Base-by-base conservation (phyloP, 1,140 invertebrate species). In the Sinella curviseta region DNA sequence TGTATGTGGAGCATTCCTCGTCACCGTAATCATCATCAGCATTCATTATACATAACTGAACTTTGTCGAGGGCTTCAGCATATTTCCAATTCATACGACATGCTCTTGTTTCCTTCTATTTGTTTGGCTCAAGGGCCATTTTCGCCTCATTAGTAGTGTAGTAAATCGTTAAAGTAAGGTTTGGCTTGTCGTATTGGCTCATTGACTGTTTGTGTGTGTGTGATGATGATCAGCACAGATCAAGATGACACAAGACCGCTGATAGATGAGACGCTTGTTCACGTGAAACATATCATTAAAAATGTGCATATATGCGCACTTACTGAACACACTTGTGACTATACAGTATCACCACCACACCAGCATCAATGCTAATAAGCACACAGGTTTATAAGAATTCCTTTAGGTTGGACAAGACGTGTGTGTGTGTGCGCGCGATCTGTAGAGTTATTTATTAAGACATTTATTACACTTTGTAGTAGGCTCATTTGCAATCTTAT, bases 361-460 rank as follows among this genome's bases (percentile, higher is more conserved):
- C n/a, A n/a, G n/a, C n/a, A n/a, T n/a, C n/a, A n/a, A n/a, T n/a
- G n/a, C n/a, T n/a, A n/a, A n/a, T n/a, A n/a, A n/a, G n/a, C n/a
- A n/a, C n/a, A n/a, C n/a, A n/a, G n/a, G n/a, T n/a, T n/a, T n/a
- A 48, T 48, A 48, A 48, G 4, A 48, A 17, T 8, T 24, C 8
- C 55, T 60, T 60, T 24, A 24, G 55, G 55, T 60, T 60, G n/a
- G 14, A 60, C 12, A 60, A 60, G 65, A 31, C 28, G 30, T 70
- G 26, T 70, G 20, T 20, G 39, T 8, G 8, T 48, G 39, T 48
- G 8, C 20, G 39, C 24, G 65, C 65, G 26, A 70, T 70, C 31
- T 30, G 31, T 31, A 33, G 65, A 70, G 65, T 70, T 70, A 70
- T 70, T 70, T 70, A 70, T 70, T 70, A 33, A 70, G 65, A 70